Evolutionary conservation across 2,113 vertebrate genomes (phyloP), one percentile per base, ranked within the genome.

Genomic region (Bucco capensis): DNA sequence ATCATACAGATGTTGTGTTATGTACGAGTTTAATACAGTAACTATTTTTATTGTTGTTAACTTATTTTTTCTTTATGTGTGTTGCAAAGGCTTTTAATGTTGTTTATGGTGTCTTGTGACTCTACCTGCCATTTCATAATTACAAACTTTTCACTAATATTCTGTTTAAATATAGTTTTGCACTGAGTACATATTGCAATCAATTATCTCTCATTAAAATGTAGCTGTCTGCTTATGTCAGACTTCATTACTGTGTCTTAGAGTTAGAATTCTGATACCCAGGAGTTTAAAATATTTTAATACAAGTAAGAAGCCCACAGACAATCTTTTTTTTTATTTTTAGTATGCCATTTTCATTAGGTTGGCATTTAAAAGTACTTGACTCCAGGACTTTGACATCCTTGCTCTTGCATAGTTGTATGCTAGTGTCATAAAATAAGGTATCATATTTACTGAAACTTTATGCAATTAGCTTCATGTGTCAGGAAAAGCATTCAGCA

Each of bases 151-250:
- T 90, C 25, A n/a, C 38, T 92, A 58, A 90, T 75, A 62, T 83
- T 90, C 77, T 72, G 46, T 73, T 66, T 42, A 85, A 64, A 35
- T 92, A 56, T 12, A 42, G 42, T 74, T 93, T 88, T n/a, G 40
- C 61, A 83, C 57, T 60, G 87, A 92, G 54, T 75, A 46, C 25
- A 28, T 89, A 94, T 95, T 95, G 74, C 38, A 91, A 35, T 33
- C 89, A 95, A 93, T 95, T 96, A 97, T 92, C 94, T 38, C 89
- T 92, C 83, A 92, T 94, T 92, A 95, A 56, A 79, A 4, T 85
- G 81, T 78, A 83, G 71, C 51, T 94, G 86, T 93, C 92, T 95
- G 46, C 47, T 93, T 80, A 70, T 83, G 64, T 92, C 91, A 93
- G 74, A 81, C 37, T 86, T 93, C 80, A 93, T 94, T 95, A 94